These are phyloP conservation scores for Polyodon spathula DNA, from an alignment of 2,113 vertebrate genomes.

Conservation along the genomic window DNA sequence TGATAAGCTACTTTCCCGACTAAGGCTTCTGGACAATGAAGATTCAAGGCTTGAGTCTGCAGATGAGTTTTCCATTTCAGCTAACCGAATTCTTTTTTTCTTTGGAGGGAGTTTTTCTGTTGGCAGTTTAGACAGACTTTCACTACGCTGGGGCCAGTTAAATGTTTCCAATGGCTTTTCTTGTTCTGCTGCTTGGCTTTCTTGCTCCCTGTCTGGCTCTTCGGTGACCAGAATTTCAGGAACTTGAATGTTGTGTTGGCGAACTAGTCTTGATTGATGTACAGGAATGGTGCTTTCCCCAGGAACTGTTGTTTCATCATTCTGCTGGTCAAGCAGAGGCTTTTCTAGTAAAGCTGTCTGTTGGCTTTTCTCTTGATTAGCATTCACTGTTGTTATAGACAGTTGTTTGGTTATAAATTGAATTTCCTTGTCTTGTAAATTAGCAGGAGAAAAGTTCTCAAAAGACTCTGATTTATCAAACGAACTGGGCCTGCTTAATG, in stretches of 20 bases:
- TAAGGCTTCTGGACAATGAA: conserved; percentile 81
- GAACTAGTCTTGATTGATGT: conserved; percentile 76
- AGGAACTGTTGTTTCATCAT: conserved; percentile 32
- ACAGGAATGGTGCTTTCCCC: conserved; percentile 46
- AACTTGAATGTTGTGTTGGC: conserved; percentile 94
- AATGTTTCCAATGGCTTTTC: conserved; percentile 79
- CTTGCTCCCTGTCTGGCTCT: conserved; percentile 83
- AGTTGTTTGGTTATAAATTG: conserved; percentile 42
- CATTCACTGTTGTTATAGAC: conserved; percentile 40
- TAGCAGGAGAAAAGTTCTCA: conserved; percentile 64
- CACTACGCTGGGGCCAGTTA: conserved; percentile 92
- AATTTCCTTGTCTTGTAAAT: conserved; percentile 59
- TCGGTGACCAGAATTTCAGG: conserved; percentile 96
- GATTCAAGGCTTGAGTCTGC: conserved; percentile 88
- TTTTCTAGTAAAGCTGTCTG: conserved; percentile 48
- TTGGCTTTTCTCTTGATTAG: conserved; percentile 30
- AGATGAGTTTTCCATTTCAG: conserved; percentile 90
- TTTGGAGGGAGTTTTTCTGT: conserved; percentile 94
- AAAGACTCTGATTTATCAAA: conserved; percentile 78
- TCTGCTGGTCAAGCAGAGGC: conserved; percentile 43
- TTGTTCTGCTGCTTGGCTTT: conserved; percentile 59
- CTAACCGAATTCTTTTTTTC: conserved; percentile 91
- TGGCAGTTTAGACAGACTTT: conserved; percentile 85
- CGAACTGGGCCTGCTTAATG: conserved; percentile 79
- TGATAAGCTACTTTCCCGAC: conserved; percentile 88